Base-by-base conservation (phyloP, 2,113 vertebrate species). In the Phalacrocorax carbo region DNA sequence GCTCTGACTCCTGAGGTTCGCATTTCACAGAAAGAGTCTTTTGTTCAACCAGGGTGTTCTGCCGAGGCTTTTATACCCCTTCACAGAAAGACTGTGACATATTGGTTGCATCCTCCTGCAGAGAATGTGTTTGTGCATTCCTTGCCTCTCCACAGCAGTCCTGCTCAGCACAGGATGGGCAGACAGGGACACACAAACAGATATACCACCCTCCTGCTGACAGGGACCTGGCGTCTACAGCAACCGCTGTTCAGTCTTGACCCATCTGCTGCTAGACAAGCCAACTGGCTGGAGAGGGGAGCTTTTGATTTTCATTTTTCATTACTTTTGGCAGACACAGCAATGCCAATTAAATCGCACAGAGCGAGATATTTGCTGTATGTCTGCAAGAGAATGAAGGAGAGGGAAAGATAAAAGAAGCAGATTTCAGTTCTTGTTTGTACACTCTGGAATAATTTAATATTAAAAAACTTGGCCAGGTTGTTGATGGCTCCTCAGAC, bases 101-200 rank as follows among this genome's bases (percentile, higher is more conserved):
- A 29, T 2, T 15, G 34, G 75, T 57, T 0, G 0, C 4, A 2
- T 78, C 60, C 32, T 76, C 52, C 73, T 0, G 0, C 23, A 4
- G 71, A 14, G 44, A 55, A 30, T 3, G 20, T 40, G 52, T 51
- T 60, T 70, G 58, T 77, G 58, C 80, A 7, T 40, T 55, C 70
- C 57, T 48, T 48, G 57, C 36, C 36, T 57, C 65, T 48, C 60
- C 0, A 7, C 7, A 20, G 42, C 1, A 1, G 36, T 69, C 34
- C 51, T 3, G 2, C 19, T 77, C 2, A 1, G 13, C 4, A 2
- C 68, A 58, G 82, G 71, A 72, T 4, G 17, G 27, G 44, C 62
- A 54, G 58, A 5, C 49, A 17, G 55, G 27, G 69, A 44, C 38
- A 14, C 2, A 10, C 34, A 69, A 38, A 13, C 11, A n/a, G 5